phyloP scores from a whole-genome alignment of 1,140 invertebrate species.

The Globodera ellingtonae region DNA sequence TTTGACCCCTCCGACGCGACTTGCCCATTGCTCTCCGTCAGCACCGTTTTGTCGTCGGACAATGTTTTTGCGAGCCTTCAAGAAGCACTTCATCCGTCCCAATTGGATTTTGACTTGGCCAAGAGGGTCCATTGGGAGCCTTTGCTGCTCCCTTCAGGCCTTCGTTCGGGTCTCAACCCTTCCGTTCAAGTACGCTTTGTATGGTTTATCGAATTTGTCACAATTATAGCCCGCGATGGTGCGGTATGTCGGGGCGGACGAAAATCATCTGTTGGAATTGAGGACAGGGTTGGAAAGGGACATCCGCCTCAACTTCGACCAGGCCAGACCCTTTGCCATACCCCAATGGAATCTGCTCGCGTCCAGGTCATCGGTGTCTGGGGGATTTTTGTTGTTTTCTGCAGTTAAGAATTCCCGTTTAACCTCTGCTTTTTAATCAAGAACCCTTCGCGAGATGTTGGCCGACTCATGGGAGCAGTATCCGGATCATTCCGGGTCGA shows the following conservation, averaged over 20 bases:
- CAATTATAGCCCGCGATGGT: conserved; percentile 23
- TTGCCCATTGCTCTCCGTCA: conserved; percentile 39
- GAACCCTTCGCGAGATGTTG: conserved; percentile 42
- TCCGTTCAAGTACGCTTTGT: not conserved
- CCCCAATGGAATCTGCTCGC: conserved; percentile 57
- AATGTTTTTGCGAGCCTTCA: conserved; percentile 51
- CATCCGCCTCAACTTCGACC: conserved; percentile 48
- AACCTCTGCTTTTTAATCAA: conserved; percentile 26
- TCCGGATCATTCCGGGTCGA: not conserved
- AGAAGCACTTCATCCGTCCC: conserved; percentile 35
- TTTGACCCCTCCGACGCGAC: conserved; percentile 31
- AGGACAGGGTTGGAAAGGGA: conserved; percentile 49
- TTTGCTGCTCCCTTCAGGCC: conserved; percentile 23
- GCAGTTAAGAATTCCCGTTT: not conserved
- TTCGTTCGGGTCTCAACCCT: not conserved
- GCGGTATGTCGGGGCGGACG: conserved; percentile 15
- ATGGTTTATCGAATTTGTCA: not conserved
- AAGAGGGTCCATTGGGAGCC: conserved; percentile 40
- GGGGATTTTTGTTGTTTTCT: conserved; percentile 20
- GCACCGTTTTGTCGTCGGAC: conserved; percentile 30
- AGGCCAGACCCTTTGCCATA: conserved; percentile 48
- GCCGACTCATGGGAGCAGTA: conserved; percentile 19
- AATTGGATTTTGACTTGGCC: conserved; percentile 48
- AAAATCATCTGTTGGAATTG: conserved; percentile 47
- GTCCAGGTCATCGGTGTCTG: conserved; percentile 41